These are phyloP conservation scores for Chelonus insularis DNA, from an alignment of 1,140 invertebrate genomes.

Conservation along the genomic window DNA sequence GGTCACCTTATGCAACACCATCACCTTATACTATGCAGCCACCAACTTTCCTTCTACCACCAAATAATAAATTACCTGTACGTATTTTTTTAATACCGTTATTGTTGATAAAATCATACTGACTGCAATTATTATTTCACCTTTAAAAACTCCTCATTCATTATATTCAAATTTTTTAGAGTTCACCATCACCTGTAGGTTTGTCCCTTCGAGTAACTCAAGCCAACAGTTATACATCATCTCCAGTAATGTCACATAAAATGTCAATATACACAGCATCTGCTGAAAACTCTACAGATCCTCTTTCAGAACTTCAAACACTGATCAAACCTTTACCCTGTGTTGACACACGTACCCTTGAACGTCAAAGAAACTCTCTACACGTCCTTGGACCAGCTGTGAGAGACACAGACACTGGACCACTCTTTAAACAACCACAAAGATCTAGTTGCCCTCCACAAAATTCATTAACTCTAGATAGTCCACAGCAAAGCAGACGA, in stretches of 20 bases:
- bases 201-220: conserved; percentile 50
- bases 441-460: conserved; percentile 7
- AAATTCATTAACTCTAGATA: conserved; percentile 40
- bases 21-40: conserved; percentile 44
- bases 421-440: conserved; percentile 28
- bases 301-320: conserved; percentile 44
- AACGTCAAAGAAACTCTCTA: conserved; percentile 22
- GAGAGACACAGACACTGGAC: conserved; percentile 7
- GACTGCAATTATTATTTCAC: too few species aligned
- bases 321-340: conserved; percentile 71
- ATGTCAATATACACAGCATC: conserved; percentile 33
- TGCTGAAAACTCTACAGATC: conserved; percentile 35
- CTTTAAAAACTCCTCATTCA: conserved; percentile 7
- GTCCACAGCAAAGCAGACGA: conserved; percentile 45
- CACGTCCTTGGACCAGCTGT: not conserved
- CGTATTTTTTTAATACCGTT: conserved; percentile 34
- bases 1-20: conserved; percentile 49
- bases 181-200: conserved; percentile 44
- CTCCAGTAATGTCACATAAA: conserved; percentile 53
- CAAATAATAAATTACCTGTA: conserved; percentile 42
- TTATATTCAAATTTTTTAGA: conserved; percentile 40
- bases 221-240: conserved; percentile 52
- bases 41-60: conserved; percentile 43
- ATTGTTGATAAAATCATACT: too few species aligned
- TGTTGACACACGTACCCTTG: conserved; percentile 19